Evolutionary conservation across 2,888 invertebrate species (phyloP).

Genomic region (Trichacis sp.): DNA sequence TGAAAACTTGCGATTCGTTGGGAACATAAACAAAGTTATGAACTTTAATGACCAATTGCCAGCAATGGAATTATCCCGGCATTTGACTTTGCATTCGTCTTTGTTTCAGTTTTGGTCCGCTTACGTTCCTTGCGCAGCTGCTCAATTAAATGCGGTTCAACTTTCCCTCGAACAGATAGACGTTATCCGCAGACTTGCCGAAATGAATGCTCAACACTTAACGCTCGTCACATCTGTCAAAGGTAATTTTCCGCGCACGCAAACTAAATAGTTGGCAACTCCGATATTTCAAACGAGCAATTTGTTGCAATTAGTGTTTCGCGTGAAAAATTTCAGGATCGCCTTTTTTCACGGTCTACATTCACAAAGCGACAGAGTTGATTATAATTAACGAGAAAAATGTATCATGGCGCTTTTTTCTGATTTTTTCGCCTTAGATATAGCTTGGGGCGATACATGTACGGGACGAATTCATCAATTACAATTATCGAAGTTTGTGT

Average conservation of each 20-base stretch:
- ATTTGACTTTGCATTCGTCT: neutral
- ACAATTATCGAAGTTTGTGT: no score
- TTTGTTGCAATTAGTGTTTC: no score
- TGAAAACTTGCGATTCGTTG: no score
- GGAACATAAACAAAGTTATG: neutral
- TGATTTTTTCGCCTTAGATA: no score
- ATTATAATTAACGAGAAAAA: no score
- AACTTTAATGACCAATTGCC: neutral
- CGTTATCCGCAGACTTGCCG: constrained; percentile 81
- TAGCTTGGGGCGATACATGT: no score
- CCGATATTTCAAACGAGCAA: no score
- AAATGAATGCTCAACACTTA: constrained; percentile 81
- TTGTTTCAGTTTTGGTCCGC: constrained; percentile 86
- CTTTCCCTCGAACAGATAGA: constrained; percentile 88
- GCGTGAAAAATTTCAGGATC: no score
- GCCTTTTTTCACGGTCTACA: no score
- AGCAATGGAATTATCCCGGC: neutral
- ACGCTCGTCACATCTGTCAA: constrained; percentile 76
- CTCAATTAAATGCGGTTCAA: constrained; percentile 86
- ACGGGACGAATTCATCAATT: no score
- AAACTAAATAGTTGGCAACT: neutral
- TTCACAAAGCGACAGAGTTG: no score
- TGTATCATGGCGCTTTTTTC: no score
- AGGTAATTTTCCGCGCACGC: constrained; percentile 58
- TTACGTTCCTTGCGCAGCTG: constrained; percentile 87